These are phyloP conservation scores for Zaprionus capensis DNA, from an alignment of 1,140 invertebrate species.

Conservation along the genomic window DNA sequence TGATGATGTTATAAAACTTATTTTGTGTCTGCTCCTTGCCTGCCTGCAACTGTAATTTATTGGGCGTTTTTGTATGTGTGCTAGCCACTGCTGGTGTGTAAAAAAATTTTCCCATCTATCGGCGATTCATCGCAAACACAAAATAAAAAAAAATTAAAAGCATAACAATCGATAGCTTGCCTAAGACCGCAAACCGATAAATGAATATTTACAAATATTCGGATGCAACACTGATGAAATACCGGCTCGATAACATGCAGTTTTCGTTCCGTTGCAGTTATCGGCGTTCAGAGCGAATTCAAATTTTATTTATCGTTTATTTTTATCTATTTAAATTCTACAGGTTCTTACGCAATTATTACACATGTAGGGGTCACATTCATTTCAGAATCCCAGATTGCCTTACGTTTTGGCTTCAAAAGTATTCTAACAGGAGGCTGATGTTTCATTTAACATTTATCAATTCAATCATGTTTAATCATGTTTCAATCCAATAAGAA, in stretches of 20 bases:
- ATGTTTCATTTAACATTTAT: no score
- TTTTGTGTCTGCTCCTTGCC: conserved; percentile 18
- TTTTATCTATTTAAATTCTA: no score
- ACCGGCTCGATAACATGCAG: neutral
- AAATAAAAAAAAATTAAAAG: neutral
- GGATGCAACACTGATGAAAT: neutral
- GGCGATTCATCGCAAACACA: conserved; percentile 32
- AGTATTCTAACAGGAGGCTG: no score
- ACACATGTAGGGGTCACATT: no score
- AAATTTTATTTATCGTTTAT: no score
- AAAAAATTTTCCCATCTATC: conserved; percentile 35
- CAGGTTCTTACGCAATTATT: no score
- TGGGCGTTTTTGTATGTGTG: conserved; percentile 66
- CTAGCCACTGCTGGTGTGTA: conserved; percentile 38
- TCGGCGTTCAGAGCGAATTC: no score
- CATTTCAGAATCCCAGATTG: no score
- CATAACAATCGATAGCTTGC: neutral
- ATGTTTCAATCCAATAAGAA: no score
- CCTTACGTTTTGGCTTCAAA: no score
- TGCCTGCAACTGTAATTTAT: conserved; percentile 53
- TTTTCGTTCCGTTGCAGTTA: no score
- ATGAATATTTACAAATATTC: neutral
- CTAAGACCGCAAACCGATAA: neutral
- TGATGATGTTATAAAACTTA: conserved; percentile 43
- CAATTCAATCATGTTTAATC: no score